phyloP scores from a whole-genome alignment of 2,797 vertebrate species.

The Merluccius polli region DNA sequence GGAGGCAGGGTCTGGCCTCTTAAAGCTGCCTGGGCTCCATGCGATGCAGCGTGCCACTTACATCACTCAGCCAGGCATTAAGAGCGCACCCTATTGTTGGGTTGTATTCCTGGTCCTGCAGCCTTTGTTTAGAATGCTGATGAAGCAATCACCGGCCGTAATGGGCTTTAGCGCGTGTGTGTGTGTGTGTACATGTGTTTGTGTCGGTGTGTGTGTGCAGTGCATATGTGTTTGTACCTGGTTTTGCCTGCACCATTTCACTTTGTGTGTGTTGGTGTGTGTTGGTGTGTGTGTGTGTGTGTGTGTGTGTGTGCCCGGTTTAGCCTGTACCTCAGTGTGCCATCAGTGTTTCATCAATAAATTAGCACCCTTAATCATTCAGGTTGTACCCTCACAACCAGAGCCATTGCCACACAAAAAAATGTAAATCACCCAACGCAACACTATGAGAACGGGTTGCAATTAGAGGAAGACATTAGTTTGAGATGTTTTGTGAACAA shows the following conservation, averaged over 20 bases:
- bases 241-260: too few species aligned
- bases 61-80: constrained; percentile 48
- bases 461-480: not conserved
- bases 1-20: constrained; percentile 54
- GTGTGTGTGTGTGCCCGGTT: too few species aligned
- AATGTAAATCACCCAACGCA: not conserved
- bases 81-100: constrained; percentile 47
- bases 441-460: not conserved
- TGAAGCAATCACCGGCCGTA: constrained; percentile 35
- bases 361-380: not conserved
- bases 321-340: too few species aligned
- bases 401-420: not conserved
- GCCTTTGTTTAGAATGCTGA: constrained; percentile 46
- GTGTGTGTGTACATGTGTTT: not conserved
- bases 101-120: constrained; percentile 55
- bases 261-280: not conserved
- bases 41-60: constrained; percentile 50
- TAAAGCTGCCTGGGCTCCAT: constrained; percentile 45
- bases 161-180: constrained; percentile 22
- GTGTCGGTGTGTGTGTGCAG: not conserved
- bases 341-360: not conserved
- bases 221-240: not conserved
- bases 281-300: not conserved
- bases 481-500: not conserved
- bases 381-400: not conserved